Conservation (phyloP, 92 coral and sea anemone species). For the Epizoanthus ramosus region DNA sequence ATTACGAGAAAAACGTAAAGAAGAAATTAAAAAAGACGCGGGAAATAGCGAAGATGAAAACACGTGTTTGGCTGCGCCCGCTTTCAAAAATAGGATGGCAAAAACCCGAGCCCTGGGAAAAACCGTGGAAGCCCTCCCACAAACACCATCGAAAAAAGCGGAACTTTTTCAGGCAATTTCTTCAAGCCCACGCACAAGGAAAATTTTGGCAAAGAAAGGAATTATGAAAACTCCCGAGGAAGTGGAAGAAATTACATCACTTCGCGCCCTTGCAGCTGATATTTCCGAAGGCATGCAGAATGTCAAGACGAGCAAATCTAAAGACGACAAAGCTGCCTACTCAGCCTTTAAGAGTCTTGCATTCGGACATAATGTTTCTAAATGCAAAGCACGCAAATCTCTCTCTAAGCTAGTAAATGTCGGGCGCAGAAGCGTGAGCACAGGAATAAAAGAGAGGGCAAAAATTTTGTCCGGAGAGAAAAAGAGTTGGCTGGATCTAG, state of each 20-base stretch:
- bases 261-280: conserved; percentile 13
- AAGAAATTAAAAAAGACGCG: neutral
- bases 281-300: neutral
- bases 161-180: conserved; percentile 9
- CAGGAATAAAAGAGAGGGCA: conserved; percentile 30
- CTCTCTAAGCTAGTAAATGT: conserved; percentile 51
- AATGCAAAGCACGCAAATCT: conserved; percentile 45
- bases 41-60: neutral
- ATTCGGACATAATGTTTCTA: conserved; percentile 50
- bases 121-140: conserved; percentile 14
- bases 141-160: conserved; percentile 29
- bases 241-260: conserved; percentile 11
- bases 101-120: conserved; percentile 8
- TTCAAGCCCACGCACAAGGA: conserved; percentile 22
- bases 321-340: conserved; percentile 5
- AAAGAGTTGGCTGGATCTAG: conserved; percentile 56
- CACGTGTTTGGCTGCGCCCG: neutral
- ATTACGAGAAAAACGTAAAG: conserved; percentile 23
- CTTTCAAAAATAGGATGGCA: conserved; percentile 27
- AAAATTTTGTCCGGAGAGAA: conserved; percentile 54
- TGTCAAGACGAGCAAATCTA: neutral
- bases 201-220: neutral
- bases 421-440: conserved; percentile 45
- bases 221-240: conserved; percentile 6
- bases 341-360: conserved; percentile 50